Base-by-base conservation (phyloP, 2,113 vertebrate species). In the Montifringilla adamsi region DNA sequence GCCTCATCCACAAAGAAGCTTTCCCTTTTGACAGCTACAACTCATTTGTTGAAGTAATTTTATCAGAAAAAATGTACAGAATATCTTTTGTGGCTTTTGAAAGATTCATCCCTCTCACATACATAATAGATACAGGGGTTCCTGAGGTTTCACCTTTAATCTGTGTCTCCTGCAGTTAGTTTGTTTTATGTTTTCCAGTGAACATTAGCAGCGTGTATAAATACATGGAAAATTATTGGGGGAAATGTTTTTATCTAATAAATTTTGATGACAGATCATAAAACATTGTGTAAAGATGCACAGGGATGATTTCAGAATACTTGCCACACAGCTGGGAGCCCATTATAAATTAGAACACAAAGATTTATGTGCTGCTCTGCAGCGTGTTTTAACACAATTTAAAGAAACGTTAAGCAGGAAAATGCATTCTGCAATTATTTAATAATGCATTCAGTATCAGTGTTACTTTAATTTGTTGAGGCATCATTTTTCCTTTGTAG, bases 321-420 rank as follows among this genome's bases (percentile, higher is more conserved):
- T 90, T 83, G 70, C 47, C 39, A 44, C 87, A 60, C 75, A 89
- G 67, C 89, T 89, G 89, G 87, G 70, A 96, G 74, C 72, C 84
- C 69, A 19, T 78, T 81, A 72, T 35, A 66, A 94, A 86, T 79
- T 68, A 69, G 75, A 85, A 30, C 62, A 81, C 68, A n/a, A 72
- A 77, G 93, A 94, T 94, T 96, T 94, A 79, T 86, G 37, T 73
- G 69, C 13, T 19, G 21, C 81, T 95, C 72, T 84, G 60, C 69
- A 77, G 86, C 85, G 10, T 24, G 37, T 43, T 91, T 67, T 58
- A 95, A 69, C 78, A 49, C 58, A 67, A 64, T 74, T 90, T 81
- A 47, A 92, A 63, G 94, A 76, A 93, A 88, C 22, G 28, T 81
- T 75, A 60, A 80, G 43, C 41, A 69, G 53, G 47, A 87, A 86